Evolutionary conservation across 2,797 vertebrate species (phyloP).

Genomic region (Channallabes apus): DNA sequence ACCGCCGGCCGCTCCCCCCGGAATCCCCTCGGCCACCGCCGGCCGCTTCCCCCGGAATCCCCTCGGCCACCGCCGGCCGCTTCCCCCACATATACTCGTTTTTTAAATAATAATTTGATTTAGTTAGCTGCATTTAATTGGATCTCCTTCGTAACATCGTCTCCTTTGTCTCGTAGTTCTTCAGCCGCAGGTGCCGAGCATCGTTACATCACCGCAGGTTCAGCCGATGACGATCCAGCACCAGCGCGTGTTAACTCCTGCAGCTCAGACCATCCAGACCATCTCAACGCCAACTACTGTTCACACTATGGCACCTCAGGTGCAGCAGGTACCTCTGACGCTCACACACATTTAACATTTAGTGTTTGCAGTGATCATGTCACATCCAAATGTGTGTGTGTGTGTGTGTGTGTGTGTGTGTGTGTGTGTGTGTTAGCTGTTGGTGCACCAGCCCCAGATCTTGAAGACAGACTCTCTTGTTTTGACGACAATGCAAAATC

Average conservation of each 20-base stretch:
- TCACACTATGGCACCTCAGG: conserved; percentile 87
- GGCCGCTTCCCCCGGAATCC: no score
- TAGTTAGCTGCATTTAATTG: no score
- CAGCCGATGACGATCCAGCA: conserved; percentile 94
- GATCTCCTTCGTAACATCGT: no score
- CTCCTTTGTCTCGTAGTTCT: conserved; percentile 76
- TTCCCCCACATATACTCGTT: no score
- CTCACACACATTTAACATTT: neutral
- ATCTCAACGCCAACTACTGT: conserved; percentile 77
- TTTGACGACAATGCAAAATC: conserved; percentile 92
- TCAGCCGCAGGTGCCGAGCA: conserved; percentile 92
- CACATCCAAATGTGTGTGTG: conserved; percentile 12
- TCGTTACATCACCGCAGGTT: conserved; percentile 89
- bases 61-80: no score
- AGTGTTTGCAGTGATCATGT: neutral
- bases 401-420: no score
- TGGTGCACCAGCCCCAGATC: conserved; percentile 96
- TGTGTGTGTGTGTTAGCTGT: conserved; percentile 72
- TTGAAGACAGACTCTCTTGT: conserved; percentile 96
- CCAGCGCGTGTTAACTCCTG: conserved; percentile 86
- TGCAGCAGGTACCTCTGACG: conserved; percentile 83
- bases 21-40: no score
- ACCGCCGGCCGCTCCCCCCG: no score
- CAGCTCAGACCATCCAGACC: conserved; percentile 81
- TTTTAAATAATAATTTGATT: no score